Evolutionary conservation across 2,113 vertebrate species (phyloP).

Genomic region (Pelodiscus sinensis): DNA sequence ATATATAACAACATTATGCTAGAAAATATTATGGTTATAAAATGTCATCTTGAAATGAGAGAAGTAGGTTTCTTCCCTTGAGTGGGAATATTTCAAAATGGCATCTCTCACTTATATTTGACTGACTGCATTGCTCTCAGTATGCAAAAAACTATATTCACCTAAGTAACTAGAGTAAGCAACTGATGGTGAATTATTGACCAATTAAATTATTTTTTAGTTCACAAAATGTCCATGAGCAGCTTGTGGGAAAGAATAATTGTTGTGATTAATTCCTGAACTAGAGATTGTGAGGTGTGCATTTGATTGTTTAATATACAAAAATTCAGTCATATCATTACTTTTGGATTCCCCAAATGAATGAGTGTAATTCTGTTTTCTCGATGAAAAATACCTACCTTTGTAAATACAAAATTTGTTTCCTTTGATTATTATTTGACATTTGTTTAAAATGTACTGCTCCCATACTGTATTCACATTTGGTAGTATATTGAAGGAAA

Average conservation of each 20-base stretch:
- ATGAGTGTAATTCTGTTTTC: neutral
- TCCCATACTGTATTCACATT: accelerated
- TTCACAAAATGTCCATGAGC: neutral
- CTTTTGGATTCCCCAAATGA: neutral
- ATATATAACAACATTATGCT: neutral
- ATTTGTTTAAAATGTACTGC: neutral
- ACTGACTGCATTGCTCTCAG: neutral
- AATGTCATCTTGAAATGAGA: neutral
- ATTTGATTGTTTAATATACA: neutral
- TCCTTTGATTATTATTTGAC: neutral
- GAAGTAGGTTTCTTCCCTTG: neutral
- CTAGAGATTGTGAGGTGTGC: neutral
- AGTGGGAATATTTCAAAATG: neutral
- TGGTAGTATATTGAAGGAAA: neutral
- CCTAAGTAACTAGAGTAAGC: neutral
- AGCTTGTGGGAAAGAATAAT: neutral
- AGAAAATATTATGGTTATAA: neutral
- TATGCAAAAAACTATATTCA: neutral
- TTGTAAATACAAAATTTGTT: neutral
- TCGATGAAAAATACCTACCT: neutral
- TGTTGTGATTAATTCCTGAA: neutral
- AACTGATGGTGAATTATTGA: neutral
- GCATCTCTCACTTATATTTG: neutral
- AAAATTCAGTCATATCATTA: neutral
- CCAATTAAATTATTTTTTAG: neutral